Conservation (phyloP, 2,797 vertebrate species). For the Triplophysa bombifrons region DNA sequence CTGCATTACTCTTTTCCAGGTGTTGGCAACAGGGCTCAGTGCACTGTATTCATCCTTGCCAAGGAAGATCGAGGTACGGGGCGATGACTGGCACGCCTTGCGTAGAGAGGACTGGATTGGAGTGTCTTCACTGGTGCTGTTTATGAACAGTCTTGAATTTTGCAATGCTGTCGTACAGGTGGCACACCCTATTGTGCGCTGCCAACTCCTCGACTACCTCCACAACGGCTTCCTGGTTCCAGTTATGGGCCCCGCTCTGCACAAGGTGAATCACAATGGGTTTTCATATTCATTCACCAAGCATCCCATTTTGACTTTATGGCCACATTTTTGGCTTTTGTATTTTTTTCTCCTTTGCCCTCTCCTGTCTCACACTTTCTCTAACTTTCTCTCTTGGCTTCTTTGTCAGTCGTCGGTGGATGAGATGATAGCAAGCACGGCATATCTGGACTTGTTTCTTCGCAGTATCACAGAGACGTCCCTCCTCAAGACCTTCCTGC, state of each 20-base stretch:
- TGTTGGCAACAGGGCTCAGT: constrained; percentile 94
- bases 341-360: neutral
- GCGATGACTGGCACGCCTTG: constrained; percentile 95
- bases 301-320: neutral
- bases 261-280: constrained; percentile 73
- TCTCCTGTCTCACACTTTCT: constrained; percentile 6
- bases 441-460: constrained; percentile 96
- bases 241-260: constrained; percentile 92
- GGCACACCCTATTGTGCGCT: constrained; percentile 89
- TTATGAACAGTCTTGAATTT: constrained; percentile 98
- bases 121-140: constrained; percentile 89
- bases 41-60: constrained; percentile 97
- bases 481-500: constrained; percentile 93
- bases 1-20: constrained; percentile 70
- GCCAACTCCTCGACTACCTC: constrained; percentile 93
- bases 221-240: constrained; percentile 96
- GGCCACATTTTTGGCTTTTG: neutral
- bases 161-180: constrained; percentile 97
- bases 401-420: constrained; percentile 86
- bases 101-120: constrained; percentile 93
- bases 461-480: constrained; percentile 89
- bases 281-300: neutral
- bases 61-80: constrained; percentile 91
- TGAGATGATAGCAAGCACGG: constrained; percentile 96
- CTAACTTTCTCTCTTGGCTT: constrained; percentile 4